Percentiles rank a stretch among this genome's conserved stretches.
Conservation (phyloP, 2,888 invertebrate genomes). For the Hirudinaria manillensis region DNA sequence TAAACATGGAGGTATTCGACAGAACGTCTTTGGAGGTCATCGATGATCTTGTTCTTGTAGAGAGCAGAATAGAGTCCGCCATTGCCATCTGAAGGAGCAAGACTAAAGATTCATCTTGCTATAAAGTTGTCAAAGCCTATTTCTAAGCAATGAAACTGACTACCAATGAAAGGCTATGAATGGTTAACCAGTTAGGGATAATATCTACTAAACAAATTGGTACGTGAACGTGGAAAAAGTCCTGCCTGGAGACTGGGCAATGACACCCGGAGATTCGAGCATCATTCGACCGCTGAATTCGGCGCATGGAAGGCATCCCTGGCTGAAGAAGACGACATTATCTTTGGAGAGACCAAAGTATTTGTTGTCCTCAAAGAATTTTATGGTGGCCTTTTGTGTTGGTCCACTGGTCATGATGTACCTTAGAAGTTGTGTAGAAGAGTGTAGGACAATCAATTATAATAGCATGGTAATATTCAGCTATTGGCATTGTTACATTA, state of each 20-base stretch:
- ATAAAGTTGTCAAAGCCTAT: too few species aligned
- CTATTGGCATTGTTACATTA: too few species aligned
- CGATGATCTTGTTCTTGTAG: slow-evolving; percentile 55
- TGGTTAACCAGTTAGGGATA: background rate
- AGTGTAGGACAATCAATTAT: too few species aligned
- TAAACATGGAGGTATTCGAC: slow-evolving; percentile 87
- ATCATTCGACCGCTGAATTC: slow-evolving; percentile 87
- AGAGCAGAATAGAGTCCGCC: slow-evolving; percentile 62
- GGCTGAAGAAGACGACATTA: slow-evolving; percentile 81
- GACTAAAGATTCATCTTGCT: too few species aligned
- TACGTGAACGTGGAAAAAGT: background rate
- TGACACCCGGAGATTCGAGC: slow-evolving; percentile 68
- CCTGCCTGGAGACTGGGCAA: slow-evolving; percentile 75
- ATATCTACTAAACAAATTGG: background rate
- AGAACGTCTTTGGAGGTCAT: slow-evolving; percentile 72
- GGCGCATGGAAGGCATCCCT: slow-evolving; percentile 87
- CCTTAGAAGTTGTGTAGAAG: slow-evolving; percentile 54
- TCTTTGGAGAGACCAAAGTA: slow-evolving; percentile 79
- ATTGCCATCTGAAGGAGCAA: slow-evolving; percentile 57
- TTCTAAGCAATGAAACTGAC: too few species aligned
- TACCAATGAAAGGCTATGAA: too few species aligned
- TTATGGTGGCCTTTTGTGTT: slow-evolving; percentile 75
- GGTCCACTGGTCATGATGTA: slow-evolving; percentile 98
- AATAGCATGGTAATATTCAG: too few species aligned
- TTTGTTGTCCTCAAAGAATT: slow-evolving; percentile 71